Base-by-base conservation (phyloP, 2,797 vertebrate genomes). In the Gobio occitaniae region DNA sequence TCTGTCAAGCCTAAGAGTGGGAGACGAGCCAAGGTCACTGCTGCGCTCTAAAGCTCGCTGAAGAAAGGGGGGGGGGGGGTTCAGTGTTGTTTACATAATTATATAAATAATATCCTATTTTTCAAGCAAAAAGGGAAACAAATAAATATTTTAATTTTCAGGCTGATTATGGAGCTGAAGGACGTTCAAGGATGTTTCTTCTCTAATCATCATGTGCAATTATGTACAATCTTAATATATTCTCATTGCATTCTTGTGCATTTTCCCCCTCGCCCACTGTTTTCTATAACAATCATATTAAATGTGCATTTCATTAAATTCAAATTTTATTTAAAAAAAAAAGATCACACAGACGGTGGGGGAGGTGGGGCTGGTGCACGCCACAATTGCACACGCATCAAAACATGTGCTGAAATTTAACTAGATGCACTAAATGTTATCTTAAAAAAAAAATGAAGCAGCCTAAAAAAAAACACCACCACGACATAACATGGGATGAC, bases 61-160 rank as follows among this genome's bases (percentile, higher is more conserved):
- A 66, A 59, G 84, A 82, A 29, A 38, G 77, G 36, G 80, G 50
- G 88, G 29, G 81, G 15, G 88, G 90, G 87, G 86, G 25, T 82
- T 91, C 89, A 92, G 87, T 90, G 89, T 90, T 93, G 91, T 95
- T 94, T 93, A 92, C 91, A 93, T 93, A 93, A 93, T 92, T 93
- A 94, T 86, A 94, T 92, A 92, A 94, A 94, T 93, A 93, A 91
- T 81, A 89, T 90, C 87, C 90, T 79, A 16, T 82, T 90, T 90
- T 91, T 86, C 87, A 87, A 89, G 89, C 77, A 85, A 87, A 90
- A 86, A 81, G 54, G 83, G 74, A 90, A 89, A 89, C 86, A 94
- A 92, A 90, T 91, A 92, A 93, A 93, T 86, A 93, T 91, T 91
- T 89, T 88, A 90, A 93, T 93, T 93, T 91, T 81, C 61, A 91